Percentiles rank a stretch among this genome's conserved stretches.
These are phyloP conservation scores for Rhinatrema bivittatum DNA, from an alignment of 2,797 vertebrate species.

Conservation along the genomic window DNA sequence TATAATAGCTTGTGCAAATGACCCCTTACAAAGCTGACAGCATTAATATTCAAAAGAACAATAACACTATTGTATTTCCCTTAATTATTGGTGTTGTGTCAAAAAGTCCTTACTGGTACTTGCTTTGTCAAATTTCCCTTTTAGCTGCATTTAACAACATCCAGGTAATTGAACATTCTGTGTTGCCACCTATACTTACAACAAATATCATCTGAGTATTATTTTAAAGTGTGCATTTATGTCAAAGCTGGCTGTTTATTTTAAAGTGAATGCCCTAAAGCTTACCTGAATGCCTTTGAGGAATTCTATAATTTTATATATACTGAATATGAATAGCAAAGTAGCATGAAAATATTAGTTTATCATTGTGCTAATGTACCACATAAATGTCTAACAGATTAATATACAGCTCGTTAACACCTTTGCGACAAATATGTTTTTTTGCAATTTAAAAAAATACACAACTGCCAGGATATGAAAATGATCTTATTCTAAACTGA, in stretches of 20 bases:
- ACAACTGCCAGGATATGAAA: no score
- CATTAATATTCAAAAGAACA: slow-evolving; percentile 19
- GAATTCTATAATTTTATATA: no score
- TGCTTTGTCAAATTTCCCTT: slow-evolving; percentile 8
- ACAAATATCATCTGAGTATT: slow-evolving; percentile 1
- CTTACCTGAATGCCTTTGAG: no score
- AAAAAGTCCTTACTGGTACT: slow-evolving; percentile 9
- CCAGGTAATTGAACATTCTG: slow-evolving; percentile 28
- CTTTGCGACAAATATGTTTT: no score
- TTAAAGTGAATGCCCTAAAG: background rate
- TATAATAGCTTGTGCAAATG: slow-evolving; percentile 14
- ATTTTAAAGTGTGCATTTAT: slow-evolving; percentile 7
- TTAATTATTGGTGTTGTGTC: slow-evolving; percentile 22
- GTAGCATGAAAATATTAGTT: no score
- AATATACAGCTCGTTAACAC: no score
- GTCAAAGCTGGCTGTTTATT: background rate
- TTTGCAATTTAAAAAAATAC: no score
- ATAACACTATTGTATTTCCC: slow-evolving; percentile 6
- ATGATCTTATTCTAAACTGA: no score
- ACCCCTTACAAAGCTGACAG: slow-evolving; percentile 12
- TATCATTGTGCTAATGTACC: no score
- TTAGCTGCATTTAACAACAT: slow-evolving; percentile 13
- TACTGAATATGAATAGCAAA: no score
- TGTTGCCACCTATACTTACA: slow-evolving; percentile 24
- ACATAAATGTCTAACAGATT: no score